Conservation (phyloP, 2,113 vertebrate genomes). For the Eulacestoma nigropectus region DNA sequence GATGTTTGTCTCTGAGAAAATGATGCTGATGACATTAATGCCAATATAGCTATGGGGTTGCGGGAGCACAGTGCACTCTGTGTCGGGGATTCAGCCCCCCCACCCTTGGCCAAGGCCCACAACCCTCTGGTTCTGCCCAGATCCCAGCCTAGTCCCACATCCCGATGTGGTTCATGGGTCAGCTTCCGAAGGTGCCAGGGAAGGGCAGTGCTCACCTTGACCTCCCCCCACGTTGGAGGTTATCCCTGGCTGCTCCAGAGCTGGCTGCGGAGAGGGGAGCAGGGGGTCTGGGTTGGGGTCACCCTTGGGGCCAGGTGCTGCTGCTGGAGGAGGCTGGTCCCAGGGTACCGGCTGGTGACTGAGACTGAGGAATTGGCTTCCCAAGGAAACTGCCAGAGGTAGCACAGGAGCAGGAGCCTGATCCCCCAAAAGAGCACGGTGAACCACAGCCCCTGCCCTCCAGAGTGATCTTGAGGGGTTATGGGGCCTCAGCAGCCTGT, state of each 20-base stretch:
- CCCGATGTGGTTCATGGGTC: background rate
- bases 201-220: background rate
- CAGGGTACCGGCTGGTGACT: background rate
- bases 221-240: background rate
- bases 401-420: background rate
- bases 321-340: background rate
- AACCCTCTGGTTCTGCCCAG: background rate
- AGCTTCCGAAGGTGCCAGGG: background rate
- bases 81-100: background rate
- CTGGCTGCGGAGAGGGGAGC: background rate
- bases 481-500: fast-evolving
- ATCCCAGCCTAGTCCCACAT: background rate
- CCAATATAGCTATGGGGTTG: fast-evolving
- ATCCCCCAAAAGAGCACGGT: background rate
- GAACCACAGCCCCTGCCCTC: background rate
- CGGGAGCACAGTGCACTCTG: fast-evolving
- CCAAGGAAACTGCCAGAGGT: background rate
- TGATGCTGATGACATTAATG: background rate
- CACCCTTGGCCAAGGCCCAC: background rate
- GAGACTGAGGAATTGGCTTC: background rate
- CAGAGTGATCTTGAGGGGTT: background rate
- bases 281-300: background rate
- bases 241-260: background rate
- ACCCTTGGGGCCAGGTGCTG: background rate
- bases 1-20: background rate